These are phyloP conservation scores for Albula goreensis DNA, from an alignment of 2,113 vertebrate genomes.

Conservation along the genomic window DNA sequence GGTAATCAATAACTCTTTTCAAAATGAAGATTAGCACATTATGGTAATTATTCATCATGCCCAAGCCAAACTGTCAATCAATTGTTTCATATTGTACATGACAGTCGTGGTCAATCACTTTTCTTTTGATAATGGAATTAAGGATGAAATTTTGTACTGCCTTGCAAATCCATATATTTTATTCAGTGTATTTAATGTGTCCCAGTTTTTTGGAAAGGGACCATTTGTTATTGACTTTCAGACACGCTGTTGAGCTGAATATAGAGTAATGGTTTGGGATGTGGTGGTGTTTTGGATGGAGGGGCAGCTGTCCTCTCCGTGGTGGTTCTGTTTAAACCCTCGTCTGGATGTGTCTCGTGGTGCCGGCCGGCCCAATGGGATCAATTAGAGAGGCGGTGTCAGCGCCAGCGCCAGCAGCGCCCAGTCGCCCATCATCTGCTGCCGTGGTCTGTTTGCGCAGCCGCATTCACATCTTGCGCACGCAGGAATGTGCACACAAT, in stretches of 20 bases:
- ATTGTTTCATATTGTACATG: neutral
- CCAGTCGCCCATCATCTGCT: constrained; percentile 43
- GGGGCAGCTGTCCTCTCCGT: constrained; percentile 64
- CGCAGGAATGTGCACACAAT: neutral
- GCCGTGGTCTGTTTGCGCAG: constrained; percentile 31
- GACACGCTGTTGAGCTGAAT: neutral
- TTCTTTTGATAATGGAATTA: neutral
- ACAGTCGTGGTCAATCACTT: neutral
- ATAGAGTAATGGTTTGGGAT: neutral
- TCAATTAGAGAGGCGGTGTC: constrained; percentile 65
- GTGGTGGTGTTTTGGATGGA: constrained; percentile 42
- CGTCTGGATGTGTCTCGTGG: constrained; percentile 50
- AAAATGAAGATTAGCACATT: too few relatives aligned
- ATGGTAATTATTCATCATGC: too few relatives aligned
- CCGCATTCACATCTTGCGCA: constrained; percentile 13
- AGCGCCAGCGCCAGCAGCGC: constrained; percentile 54
- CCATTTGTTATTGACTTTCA: neutral
- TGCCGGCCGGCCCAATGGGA: constrained; percentile 67
- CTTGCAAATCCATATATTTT: neutral
- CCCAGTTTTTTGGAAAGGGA: neutral
- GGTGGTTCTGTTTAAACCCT: constrained; percentile 59
- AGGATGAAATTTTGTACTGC: neutral
- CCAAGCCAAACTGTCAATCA: neutral
- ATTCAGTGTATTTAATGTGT: too few relatives aligned
- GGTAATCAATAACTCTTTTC: too few relatives aligned